phyloP scores from a whole-genome alignment of 53 echinoderm and acorn worm species.

The Patiria pectinifera region DNA sequence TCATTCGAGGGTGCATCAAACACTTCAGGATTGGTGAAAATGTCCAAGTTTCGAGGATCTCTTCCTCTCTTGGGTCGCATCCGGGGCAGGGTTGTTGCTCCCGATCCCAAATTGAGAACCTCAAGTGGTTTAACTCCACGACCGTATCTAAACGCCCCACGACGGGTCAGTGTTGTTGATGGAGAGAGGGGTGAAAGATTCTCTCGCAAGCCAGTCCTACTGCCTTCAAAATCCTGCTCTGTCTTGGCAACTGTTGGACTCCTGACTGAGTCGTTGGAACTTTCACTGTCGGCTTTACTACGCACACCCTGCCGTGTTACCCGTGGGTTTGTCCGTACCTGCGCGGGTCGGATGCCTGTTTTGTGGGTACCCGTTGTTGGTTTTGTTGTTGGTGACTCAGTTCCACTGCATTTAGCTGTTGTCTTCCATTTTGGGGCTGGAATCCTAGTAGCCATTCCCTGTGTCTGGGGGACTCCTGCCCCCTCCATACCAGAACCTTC shows the following conservation, averaged over 20 bases:
- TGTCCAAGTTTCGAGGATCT: constrained; percentile 6
- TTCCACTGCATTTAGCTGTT: neutral
- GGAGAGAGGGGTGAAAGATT: constrained; percentile 25
- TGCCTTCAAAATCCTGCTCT: neutral
- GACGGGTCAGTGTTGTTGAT: constrained; percentile 39
- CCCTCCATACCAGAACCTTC: constrained; percentile 17
- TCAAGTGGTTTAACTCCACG: constrained; percentile 41
- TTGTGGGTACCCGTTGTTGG: too few species aligned
- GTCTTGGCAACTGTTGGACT: neutral
- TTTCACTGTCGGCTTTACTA: constrained; percentile 28
- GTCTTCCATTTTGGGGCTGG: constrained; percentile 31
- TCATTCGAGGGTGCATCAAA: constrained; percentile 8
- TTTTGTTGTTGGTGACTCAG: constrained; percentile 1
- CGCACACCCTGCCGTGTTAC: constrained; percentile 17
- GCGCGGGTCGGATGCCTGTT: constrained; percentile 27
- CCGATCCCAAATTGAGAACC: constrained; percentile 38
- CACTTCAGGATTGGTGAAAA: constrained; percentile 25
- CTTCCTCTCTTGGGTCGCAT: constrained; percentile 29
- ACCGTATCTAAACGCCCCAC: constrained; percentile 43
- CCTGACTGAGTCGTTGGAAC: neutral
- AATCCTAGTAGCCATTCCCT: constrained; percentile 7
- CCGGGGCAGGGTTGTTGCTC: constrained; percentile 33
- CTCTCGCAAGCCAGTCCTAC: neutral
- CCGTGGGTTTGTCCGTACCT: constrained; percentile 55
- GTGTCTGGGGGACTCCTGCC: neutral